A percentile compares a stretch with the other conserved stretches of the same genome.
Evolutionary conservation across 2,797 vertebrate genomes (phyloP).

Genomic region (Scolopax rusticola): DNA sequence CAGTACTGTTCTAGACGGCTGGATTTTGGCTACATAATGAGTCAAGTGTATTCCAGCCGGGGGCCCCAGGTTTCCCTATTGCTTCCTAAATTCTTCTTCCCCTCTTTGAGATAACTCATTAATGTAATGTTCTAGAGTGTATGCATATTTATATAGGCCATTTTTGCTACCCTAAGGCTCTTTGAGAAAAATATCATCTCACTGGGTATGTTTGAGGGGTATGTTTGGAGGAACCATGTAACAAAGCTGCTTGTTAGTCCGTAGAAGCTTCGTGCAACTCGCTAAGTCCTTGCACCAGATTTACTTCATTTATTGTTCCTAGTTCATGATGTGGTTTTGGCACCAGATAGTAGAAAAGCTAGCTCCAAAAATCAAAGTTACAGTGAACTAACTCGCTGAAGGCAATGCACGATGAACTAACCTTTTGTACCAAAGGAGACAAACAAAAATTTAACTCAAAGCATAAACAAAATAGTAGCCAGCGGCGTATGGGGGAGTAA

Average conservation of each 20-base stretch:
- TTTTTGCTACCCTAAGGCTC: neutral
- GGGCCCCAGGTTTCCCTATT: neutral
- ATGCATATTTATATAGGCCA: neutral
- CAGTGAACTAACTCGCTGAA: neutral
- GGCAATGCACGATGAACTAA: neutral
- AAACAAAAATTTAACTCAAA: neutral
- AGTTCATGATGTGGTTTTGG: conserved; percentile 44
- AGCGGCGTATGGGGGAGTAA: neutral
- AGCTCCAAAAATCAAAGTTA: neutral
- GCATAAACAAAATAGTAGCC: conserved; percentile 22
- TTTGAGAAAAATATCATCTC: neutral
- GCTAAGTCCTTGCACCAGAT: neutral
- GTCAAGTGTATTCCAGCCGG: neutral
- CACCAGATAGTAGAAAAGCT: neutral
- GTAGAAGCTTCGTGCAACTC: neutral
- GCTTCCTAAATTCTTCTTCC: neutral
- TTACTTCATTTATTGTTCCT: conserved; percentile 37
- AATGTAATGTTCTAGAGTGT: neutral
- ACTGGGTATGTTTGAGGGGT: neutral
- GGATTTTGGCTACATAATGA: neutral
- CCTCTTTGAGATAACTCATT: neutral
- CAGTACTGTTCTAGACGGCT: neutral
- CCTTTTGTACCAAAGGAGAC: conserved; percentile 10
- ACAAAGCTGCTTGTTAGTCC: neutral
- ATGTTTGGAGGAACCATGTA: neutral